Percentiles rank a stretch among this genome's conserved stretches.
Conservation (phyloP, 2,797 vertebrate species). For the Ctenosaura bakeri region DNA sequence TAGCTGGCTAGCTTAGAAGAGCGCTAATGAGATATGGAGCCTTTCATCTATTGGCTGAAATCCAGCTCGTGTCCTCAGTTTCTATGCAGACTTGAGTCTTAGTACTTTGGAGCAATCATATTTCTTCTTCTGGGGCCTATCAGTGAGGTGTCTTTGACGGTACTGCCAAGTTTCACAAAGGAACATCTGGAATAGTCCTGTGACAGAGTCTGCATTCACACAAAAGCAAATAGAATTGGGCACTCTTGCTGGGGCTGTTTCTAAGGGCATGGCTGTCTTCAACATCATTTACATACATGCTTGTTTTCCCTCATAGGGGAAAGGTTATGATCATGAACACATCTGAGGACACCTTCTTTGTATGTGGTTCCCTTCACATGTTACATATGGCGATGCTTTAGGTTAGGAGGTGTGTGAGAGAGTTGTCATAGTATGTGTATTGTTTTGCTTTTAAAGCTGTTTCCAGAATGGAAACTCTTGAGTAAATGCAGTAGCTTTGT, state of each 20-base stretch:
- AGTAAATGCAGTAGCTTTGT: neutral
- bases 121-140: slow-evolving; percentile 32
- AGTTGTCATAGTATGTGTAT: neutral
- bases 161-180: neutral
- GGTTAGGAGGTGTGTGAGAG: neutral
- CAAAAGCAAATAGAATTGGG: neutral
- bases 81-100: neutral
- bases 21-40: slow-evolving; percentile 44
- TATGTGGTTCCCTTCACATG: neutral
- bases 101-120: slow-evolving; percentile 14
- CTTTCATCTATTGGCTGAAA: slow-evolving; percentile 45
- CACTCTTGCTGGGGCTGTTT: neutral
- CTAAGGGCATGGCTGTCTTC: neutral
- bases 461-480: neutral
- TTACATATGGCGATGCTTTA: neutral
- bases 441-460: neutral
- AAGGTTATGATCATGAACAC: neutral
- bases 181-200: neutral
- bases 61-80: slow-evolving; percentile 44
- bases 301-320: neutral
- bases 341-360: neutral
- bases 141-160: neutral
- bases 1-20: slow-evolving; percentile 44
- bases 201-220: neutral
- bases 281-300: neutral